phyloP scores from a whole-genome alignment of 1,140 invertebrate species.

The Periplaneta americana region DNA sequence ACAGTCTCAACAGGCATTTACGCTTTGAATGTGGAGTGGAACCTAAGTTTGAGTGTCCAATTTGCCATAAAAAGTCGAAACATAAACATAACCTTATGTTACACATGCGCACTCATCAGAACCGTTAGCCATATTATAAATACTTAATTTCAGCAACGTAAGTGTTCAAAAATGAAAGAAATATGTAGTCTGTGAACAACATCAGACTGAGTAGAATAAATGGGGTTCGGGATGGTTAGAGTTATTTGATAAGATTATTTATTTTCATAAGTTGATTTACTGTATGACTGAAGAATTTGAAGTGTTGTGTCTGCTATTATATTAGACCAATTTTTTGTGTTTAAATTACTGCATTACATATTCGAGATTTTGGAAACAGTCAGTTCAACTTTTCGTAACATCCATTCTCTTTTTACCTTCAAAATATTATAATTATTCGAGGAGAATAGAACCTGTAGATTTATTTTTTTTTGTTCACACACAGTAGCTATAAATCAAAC shows the following conservation, averaged over 20 bases:
- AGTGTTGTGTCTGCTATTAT: no score
- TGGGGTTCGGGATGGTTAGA: neutral
- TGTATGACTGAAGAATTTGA: neutral
- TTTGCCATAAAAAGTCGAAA: constrained; percentile 31
- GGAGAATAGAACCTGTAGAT: no score
- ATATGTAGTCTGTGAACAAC: neutral
- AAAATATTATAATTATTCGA: no score
- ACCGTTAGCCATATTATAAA: no score
- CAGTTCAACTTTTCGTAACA: no score
- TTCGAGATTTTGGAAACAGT: no score
- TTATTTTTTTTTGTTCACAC: no score
- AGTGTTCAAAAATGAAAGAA: neutral
- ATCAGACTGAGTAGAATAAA: neutral
- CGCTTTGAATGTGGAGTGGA: constrained; percentile 33
- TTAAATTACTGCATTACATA: no score
- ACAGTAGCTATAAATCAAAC: no score
- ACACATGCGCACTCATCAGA: constrained; percentile 23
- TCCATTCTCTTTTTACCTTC: no score
- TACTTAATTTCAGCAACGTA: neutral
- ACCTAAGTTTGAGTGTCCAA: constrained; percentile 30
- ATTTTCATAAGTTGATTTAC: neutral
- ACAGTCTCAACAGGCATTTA: constrained; percentile 33
- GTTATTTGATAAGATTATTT: neutral
- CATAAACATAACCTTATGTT: constrained; percentile 24
- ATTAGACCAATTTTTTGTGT: no score